Base-by-base conservation (phyloP, 1,140 invertebrate species). In the Atta cephalotes region DNA sequence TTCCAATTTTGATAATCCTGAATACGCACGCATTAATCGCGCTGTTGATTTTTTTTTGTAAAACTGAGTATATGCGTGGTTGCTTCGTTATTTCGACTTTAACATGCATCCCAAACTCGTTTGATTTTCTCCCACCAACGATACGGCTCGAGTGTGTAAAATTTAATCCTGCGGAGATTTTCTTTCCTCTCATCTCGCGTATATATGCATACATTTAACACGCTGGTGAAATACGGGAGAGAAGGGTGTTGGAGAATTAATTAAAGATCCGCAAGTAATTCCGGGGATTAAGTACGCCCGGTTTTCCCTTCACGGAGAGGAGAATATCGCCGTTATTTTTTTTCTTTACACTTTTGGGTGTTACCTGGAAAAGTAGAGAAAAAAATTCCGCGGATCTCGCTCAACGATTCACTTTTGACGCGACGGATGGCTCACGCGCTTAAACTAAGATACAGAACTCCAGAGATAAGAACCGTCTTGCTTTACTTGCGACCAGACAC, bases 241-340 rank as follows among this genome's bases (percentile, higher is more conserved):
- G 78, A 39, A 82, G 68, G 7, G 49, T 76, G 80, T 62, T 21
- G 70, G 56, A 62, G 70, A 74, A 84, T 84, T 84, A 84, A 84
- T 84, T 74, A 74, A 84, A 31, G 25, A 58, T 21, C 51, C 31
- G 66, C 66, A 56, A 81, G 80, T 84, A 76, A 84, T 84, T 74
- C 70, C 39, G n/a, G 12, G 53, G 70, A 84, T 84, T 84, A 84
- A 76, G 28, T 63, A 63, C 70, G 56, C 70, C 49, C 56, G 70
- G 56, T 14, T 49, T 76, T 76, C 10, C n/a, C 14, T 21, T 18
- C 5, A 51, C 14, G 56, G 39, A 62, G 39, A 74, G 71, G 25
- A 82, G 7, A 39, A 14, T 53, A 2, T 39, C 4, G 3, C 3
- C 25, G 7, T 45, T 45, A 10, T 51, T 49, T 31, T 49, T 71